Conservation (phyloP, 2,113 vertebrate species). For the Jaculus jaculus region DNA sequence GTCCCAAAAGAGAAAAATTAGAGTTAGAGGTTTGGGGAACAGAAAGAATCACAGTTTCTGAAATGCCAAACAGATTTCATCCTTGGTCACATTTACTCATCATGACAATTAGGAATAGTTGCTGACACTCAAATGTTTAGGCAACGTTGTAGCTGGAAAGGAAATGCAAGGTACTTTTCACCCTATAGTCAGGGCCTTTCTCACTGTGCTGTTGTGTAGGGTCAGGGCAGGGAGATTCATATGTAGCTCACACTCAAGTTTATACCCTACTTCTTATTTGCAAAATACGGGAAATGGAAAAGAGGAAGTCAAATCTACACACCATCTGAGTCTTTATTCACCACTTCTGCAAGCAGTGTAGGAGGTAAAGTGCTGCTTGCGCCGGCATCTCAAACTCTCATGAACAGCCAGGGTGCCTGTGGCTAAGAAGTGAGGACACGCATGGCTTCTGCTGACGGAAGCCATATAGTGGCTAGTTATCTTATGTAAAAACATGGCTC, state of each 20-base stretch:
- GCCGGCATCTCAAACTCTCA: not conserved
- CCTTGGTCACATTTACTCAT: not conserved
- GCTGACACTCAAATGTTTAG: not conserved
- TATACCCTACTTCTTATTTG: not conserved
- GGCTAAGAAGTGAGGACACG: not conserved
- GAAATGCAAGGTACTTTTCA: not conserved
- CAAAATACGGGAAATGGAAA: not conserved
- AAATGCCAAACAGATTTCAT: not conserved
- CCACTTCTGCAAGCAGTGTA: not conserved
- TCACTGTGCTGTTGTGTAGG: not conserved
- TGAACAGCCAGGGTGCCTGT: not conserved
- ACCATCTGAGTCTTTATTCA: not conserved
- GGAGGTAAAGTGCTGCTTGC: not conserved
- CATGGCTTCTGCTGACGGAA: fast-evolving
- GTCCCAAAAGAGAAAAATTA: conserved; percentile 7
- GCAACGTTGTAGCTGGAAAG: not conserved
- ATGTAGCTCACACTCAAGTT: not conserved
- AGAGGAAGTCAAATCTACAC: not conserved
- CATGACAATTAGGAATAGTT: not conserved
- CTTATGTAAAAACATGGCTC: not conserved
- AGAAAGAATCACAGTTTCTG: not conserved
- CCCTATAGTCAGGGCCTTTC: not conserved
- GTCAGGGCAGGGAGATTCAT: not conserved
- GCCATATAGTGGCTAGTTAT: no score
- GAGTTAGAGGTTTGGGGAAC: not conserved